phyloP scores from a whole-genome alignment of 2,113 vertebrate genomes.

The Seriola rivoliana region DNA sequence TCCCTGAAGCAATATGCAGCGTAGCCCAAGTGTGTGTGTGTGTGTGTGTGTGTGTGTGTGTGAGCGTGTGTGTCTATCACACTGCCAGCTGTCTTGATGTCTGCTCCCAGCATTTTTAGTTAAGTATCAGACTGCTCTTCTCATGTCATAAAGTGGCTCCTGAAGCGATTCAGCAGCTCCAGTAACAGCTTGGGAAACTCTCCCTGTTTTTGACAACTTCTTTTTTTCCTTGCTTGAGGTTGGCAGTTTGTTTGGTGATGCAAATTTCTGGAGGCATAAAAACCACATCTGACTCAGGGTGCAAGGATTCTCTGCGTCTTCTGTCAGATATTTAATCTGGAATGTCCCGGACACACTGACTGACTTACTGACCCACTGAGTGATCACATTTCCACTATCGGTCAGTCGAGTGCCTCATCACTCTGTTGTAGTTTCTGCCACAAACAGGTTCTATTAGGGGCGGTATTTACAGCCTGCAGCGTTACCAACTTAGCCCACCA shows the following conservation, averaged over 20 bases:
- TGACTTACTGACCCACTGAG: no score
- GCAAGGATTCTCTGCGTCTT: no score
- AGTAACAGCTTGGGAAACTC: constrained; percentile 38
- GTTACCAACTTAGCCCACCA: no score
- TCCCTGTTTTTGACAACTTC: background rate
- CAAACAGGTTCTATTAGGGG: no score
- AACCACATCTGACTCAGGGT: background rate
- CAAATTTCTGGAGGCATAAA: constrained; percentile 2
- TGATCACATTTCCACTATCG: no score
- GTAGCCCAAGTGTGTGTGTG: background rate
- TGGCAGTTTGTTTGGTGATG: constrained; percentile 3
- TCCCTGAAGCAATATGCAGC: background rate
- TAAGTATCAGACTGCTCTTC: constrained; percentile 16
- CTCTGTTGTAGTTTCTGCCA: no score
- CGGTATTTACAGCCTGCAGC: no score
- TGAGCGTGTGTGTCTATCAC: constrained; percentile 6
- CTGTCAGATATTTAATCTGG: no score
- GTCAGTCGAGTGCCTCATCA: no score
- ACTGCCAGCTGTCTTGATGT: constrained; percentile 30
- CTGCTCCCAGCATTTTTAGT: constrained; percentile 28
- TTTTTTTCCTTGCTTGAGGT: constrained; percentile 15
- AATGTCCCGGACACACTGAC: no score
- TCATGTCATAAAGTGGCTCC: constrained; percentile 30
- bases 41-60: constrained; percentile 16
- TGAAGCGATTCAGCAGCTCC: constrained; percentile 7